Evolutionary conservation across 2,888 invertebrate genomes (phyloP).

Genomic region (Latrodectus elegans): DNA sequence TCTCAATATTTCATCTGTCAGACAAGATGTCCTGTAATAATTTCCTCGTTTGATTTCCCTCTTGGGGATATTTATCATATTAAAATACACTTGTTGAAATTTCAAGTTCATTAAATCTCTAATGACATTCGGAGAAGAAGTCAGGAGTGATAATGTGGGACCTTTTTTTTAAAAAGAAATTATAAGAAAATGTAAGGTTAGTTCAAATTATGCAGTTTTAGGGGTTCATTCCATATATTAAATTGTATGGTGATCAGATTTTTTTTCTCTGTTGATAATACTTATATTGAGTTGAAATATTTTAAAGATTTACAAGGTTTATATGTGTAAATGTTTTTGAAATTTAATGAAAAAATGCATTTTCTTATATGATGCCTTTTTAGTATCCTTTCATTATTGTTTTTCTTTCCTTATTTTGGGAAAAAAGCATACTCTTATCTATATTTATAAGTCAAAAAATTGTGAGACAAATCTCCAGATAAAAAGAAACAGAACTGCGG

Average conservation of each 20-base stretch:
- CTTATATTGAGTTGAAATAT: too few species aligned
- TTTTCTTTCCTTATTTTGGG: too few species aligned
- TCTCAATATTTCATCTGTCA: constrained; percentile 42
- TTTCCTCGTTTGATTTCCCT: constrained; percentile 33
- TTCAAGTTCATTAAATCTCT: constrained; percentile 51
- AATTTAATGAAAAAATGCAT: too few species aligned
- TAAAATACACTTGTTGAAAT: constrained; percentile 63
- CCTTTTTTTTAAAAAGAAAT: constrained; percentile 25
- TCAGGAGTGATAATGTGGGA: constrained; percentile 14
- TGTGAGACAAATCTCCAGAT: too few species aligned
- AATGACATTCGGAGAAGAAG: constrained; percentile 39
- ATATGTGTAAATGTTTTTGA: too few species aligned
- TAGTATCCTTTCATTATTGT: too few species aligned
- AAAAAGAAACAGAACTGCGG: too few species aligned
- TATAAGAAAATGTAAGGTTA: constrained; percentile 10
- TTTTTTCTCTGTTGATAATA: too few species aligned
- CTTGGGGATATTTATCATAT: constrained; percentile 47
- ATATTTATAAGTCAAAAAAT: too few species aligned
- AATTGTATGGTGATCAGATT: background rate
- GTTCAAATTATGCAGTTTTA: background rate
- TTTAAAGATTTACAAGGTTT: too few species aligned
- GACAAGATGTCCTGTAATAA: constrained; percentile 46
- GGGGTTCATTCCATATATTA: background rate
- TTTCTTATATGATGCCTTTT: too few species aligned
- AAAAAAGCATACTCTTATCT: too few species aligned